Conservation (phyloP, 2,888 invertebrate genomes). For the Hetaerina titia region DNA sequence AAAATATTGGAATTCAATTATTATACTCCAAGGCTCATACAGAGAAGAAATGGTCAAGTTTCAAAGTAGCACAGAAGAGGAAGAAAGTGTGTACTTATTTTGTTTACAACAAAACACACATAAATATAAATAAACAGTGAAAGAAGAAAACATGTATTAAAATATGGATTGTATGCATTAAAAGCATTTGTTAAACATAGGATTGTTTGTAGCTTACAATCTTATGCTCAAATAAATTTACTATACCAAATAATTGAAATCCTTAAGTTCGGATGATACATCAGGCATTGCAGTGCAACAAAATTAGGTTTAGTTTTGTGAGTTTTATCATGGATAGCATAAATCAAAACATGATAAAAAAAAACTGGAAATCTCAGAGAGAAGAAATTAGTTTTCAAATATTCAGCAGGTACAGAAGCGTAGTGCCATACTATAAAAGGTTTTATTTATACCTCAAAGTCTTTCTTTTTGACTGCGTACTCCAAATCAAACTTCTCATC, state of each 20-base stretch:
- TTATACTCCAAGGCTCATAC: conserved; percentile 34
- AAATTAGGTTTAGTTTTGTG: conserved; percentile 66
- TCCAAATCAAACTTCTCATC: conserved; percentile 99
- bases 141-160: conserved; percentile 57
- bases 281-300: conserved; percentile 67
- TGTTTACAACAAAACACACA: conserved; percentile 48
- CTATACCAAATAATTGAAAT: conserved; percentile 58
- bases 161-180: conserved; percentile 16
- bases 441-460: conserved; percentile 91
- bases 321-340: conserved; percentile 65
- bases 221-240: conserved; percentile 42
- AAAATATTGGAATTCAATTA: neutral
- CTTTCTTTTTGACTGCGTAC: conserved; percentile 98
- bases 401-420: conserved; percentile 72
- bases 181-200: conserved; percentile 63
- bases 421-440: conserved; percentile 75
- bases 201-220: conserved; percentile 58
- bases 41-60: neutral
- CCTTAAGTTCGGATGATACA: conserved; percentile 51
- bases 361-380: conserved; percentile 62
- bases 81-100: conserved; percentile 51
- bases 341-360: conserved; percentile 61
- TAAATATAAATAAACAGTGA: conserved; percentile 46
- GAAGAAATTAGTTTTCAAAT: conserved; percentile 66
- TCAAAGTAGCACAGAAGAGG: conserved; percentile 60